Evolutionary conservation across 2,888 invertebrate species (phyloP).

Genomic region (Hypomecis atomaria): DNA sequence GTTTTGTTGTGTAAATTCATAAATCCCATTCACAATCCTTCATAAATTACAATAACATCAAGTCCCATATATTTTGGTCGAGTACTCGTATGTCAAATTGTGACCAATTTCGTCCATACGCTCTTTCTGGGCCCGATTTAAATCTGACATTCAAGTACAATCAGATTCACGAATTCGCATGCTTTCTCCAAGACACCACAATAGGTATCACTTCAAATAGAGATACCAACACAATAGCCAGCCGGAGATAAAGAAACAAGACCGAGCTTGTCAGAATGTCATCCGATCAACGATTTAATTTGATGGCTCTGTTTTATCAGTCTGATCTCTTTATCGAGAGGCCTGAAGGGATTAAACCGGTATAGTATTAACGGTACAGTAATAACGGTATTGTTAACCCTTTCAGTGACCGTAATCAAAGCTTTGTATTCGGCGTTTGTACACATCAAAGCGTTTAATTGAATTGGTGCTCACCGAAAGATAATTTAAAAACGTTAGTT

Average conservation of each 20-base stretch:
- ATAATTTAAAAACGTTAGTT: neutral
- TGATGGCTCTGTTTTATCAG: conserved; percentile 38
- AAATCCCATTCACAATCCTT: too few species aligned
- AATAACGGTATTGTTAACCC: conserved; percentile 13
- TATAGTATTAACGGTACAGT: conserved; percentile 15
- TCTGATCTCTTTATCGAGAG: conserved; percentile 38
- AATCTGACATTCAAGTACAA: conserved; percentile 19
- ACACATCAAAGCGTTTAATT: conserved; percentile 1
- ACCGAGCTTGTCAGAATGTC: conserved; percentile 38
- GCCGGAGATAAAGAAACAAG: conserved; percentile 29
- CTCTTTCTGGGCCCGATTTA: conserved; percentile 14
- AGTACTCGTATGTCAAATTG: neutral
- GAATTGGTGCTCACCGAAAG: neutral
- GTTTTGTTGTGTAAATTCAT: too few species aligned
- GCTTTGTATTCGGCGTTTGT: conserved; percentile 1
- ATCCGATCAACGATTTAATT: conserved; percentile 40
- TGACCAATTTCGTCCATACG: neutral
- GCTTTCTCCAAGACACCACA: conserved; percentile 28
- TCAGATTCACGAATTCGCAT: conserved; percentile 21
- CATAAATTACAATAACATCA: too few species aligned
- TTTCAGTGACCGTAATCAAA: neutral
- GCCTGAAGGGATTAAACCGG: conserved; percentile 17
- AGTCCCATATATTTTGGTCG: too few species aligned
- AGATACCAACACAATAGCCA: conserved; percentile 39
- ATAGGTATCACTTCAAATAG: conserved; percentile 29